These are phyloP conservation scores for Pocillopora meandrina DNA, from an alignment of 92 coral and sea anemone genomes.

Conservation along the genomic window DNA sequence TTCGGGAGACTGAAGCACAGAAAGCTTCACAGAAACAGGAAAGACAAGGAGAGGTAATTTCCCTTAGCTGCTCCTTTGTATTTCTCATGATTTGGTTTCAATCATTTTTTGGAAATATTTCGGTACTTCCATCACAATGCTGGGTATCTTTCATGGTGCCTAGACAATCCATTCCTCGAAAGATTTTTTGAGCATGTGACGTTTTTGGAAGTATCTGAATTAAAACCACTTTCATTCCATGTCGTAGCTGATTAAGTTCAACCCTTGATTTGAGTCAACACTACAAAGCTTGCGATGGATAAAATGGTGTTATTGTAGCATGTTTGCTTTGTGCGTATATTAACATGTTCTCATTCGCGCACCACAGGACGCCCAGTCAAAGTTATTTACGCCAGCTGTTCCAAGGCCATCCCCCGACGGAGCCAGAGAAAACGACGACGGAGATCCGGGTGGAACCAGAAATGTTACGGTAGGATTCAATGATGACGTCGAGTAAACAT, in stretches of 20 bases:
- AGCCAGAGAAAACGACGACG: slow-evolving; percentile 23
- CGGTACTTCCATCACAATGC: too few species aligned
- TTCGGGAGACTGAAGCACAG: slow-evolving; percentile 67
- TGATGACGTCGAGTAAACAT: neutral
- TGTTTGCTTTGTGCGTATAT: too few species aligned
- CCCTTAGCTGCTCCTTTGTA: neutral
- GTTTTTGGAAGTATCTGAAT: too few species aligned
- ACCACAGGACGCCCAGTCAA: slow-evolving; percentile 18
- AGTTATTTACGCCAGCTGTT: slow-evolving; percentile 36
- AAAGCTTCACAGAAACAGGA: slow-evolving; percentile 51
- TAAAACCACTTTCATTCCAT: too few species aligned
- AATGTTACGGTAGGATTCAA: slow-evolving; percentile 12
- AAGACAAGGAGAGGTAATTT: slow-evolving; percentile 50
- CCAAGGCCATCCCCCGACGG: slow-evolving; percentile 42
- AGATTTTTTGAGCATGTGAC: too few species aligned
- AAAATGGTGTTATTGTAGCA: too few species aligned
- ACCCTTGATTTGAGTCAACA: too few species aligned
- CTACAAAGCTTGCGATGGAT: too few species aligned
- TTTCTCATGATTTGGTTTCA: neutral
- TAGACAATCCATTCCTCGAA: too few species aligned
- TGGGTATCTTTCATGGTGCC: too few species aligned
- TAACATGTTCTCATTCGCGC: neutral
- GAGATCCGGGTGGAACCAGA: slow-evolving; percentile 26
- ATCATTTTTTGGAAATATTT: too few species aligned
- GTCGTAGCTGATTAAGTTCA: too few species aligned